Conservation (phyloP, 2,888 invertebrate genomes). For the Hydriomena furcata region DNA sequence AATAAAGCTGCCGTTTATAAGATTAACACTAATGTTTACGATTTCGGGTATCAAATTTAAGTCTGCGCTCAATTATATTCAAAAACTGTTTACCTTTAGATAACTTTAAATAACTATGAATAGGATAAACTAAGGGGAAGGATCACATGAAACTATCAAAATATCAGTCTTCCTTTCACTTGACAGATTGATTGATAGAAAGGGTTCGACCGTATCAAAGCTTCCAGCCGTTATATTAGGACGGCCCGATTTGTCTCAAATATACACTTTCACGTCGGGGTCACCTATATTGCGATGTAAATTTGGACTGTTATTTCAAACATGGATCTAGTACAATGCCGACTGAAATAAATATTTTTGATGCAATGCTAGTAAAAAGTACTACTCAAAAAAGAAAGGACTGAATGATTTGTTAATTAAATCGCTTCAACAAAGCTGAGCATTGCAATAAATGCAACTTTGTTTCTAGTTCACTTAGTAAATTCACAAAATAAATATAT, state of each 20-base stretch:
- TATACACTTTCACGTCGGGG: conserved; percentile 17
- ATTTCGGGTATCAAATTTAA: background rate
- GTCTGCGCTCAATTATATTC: background rate
- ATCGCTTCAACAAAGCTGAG: conserved; percentile 13
- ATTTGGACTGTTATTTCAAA: background rate
- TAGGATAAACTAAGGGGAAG: background rate
- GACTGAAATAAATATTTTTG: conserved; percentile 2
- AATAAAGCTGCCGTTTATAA: background rate
- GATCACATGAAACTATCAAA: conserved; percentile 12
- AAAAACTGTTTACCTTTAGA: background rate
- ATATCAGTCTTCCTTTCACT: conserved; percentile 9
- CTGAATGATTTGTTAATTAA: conserved; percentile 14
- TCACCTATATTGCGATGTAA: conserved; percentile 1
- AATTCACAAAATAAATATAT: too few species aligned
- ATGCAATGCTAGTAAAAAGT: background rate
- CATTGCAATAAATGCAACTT: too few species aligned
- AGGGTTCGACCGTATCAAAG: conserved; percentile 22
- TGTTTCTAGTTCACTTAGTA: too few species aligned
- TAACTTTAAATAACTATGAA: background rate
- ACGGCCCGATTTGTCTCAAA: conserved; percentile 25
- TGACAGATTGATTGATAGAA: conserved; percentile 32
- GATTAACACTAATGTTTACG: background rate
- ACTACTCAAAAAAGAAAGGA: background rate
- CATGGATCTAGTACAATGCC: background rate
- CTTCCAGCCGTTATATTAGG: conserved; percentile 19